phyloP scores from a whole-genome alignment of 2,113 vertebrate genomes.

The Chionis minor region DNA sequence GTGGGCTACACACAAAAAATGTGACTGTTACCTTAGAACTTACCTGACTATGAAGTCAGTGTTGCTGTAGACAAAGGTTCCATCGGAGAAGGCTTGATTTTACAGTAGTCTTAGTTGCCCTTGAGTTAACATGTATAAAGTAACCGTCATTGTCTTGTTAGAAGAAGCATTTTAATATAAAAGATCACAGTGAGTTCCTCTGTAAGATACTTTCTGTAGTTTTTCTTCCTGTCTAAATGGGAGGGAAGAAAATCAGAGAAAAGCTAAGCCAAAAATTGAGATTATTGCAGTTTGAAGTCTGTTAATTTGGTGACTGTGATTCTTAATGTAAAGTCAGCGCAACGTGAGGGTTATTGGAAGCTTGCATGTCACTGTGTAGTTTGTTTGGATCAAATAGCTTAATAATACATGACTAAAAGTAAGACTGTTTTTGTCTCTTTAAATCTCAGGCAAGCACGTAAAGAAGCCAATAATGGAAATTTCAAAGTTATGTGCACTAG shows the following conservation, averaged over 20 bases:
- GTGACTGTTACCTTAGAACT: background rate
- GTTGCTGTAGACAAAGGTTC: background rate
- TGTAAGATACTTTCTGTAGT: background rate
- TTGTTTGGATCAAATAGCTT: background rate
- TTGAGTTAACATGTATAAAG: background rate
- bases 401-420: background rate
- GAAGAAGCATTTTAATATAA: background rate
- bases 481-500: background rate
- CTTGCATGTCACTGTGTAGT: background rate
- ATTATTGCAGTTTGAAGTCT: background rate
- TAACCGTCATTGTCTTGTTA: background rate
- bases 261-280: background rate
- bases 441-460: background rate
- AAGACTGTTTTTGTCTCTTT: background rate
- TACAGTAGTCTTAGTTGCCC: background rate
- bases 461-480: background rate
- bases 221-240: background rate
- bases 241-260: background rate
- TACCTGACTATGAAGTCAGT: background rate
- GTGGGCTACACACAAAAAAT: background rate
- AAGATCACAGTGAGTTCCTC: background rate
- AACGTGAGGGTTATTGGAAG: background rate
- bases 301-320: background rate
- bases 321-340: background rate
- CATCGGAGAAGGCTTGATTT: background rate